Conservation (phyloP, 37 sponge, comb jelly and placozoan genomes). For the Crambe crambe region DNA sequence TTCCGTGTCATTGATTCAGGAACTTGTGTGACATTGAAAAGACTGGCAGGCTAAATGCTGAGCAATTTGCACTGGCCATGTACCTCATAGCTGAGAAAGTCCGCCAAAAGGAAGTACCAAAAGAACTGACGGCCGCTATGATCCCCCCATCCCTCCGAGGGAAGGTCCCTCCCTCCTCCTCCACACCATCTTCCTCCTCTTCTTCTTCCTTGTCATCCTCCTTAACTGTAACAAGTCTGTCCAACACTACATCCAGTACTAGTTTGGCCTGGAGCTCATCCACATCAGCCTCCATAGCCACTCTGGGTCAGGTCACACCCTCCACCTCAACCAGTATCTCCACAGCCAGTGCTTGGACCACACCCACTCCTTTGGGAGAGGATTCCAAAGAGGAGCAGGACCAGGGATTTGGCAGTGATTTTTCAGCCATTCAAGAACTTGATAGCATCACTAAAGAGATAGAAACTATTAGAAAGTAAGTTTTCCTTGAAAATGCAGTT, state of each 20-base stretch:
- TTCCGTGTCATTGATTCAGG: too few species aligned
- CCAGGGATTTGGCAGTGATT: constrained; percentile 56
- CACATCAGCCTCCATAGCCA: too few species aligned
- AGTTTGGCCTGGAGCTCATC: neutral
- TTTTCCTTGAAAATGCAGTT: neutral
- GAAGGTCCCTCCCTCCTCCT: neutral
- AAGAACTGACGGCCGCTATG: constrained; percentile 60
- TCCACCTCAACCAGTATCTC: neutral
- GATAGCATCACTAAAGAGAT: constrained; percentile 74
- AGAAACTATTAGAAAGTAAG: constrained; percentile 47
- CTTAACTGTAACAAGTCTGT: neutral
- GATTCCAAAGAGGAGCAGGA: neutral
- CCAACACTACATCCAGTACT: neutral
- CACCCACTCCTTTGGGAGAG: neutral
- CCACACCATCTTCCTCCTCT: neutral
- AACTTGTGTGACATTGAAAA: constrained; percentile 73
- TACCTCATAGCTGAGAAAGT: constrained; percentile 81
- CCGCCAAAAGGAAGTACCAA: constrained; percentile 61
- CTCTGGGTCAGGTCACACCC: neutral
- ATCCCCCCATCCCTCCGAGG: constrained; percentile 74
- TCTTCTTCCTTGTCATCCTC: constrained; percentile 6
- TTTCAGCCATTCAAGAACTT: constrained; percentile 84
- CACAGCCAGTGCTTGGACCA: neutral
- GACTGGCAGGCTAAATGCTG: constrained; percentile 73
- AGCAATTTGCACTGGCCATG: constrained; percentile 94